A percentile compares a stretch with the other conserved stretches of the same genome.
Evolutionary conservation across 2,888 invertebrate species (phyloP).

Genomic region (Torymus texanus): DNA sequence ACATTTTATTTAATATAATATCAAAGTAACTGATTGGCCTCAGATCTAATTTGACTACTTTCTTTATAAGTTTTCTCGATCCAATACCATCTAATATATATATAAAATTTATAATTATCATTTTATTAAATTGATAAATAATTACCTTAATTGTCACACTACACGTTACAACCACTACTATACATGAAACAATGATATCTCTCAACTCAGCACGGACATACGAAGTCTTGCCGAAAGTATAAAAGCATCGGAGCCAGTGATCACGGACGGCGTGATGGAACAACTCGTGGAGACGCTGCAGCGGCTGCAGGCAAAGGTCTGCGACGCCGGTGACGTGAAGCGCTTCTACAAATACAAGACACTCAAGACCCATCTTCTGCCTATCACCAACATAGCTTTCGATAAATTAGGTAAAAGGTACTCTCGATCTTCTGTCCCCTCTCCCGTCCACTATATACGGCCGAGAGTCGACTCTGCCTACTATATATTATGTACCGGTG

Average conservation of each 20-base stretch:
- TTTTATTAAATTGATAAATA: no score
- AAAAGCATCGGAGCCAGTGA: conserved; percentile 77
- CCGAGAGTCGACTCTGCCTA: no score
- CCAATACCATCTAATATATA: no score
- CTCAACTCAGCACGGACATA: conserved; percentile 75
- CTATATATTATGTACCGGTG: no score
- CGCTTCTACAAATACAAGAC: conserved; percentile 82
- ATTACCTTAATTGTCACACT: no score
- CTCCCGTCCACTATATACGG: neutral
- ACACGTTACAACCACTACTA: no score
- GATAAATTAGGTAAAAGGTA: conserved; percentile 82
- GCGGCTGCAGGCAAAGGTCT: conserved; percentile 80
- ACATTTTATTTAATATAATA: no score
- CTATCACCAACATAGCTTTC: conserved; percentile 84
- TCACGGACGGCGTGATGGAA: conserved; percentile 78
- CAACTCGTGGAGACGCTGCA: conserved; percentile 80
- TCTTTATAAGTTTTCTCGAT: no score
- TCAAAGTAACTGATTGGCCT: no score
- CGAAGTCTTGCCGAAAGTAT: conserved; percentile 77
- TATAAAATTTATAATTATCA: no score
- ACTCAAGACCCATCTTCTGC: conserved; percentile 82
- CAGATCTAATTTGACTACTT: no score
- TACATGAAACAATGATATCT: no score
- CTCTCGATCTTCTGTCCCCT: conserved; percentile 51
- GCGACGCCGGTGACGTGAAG: conserved; percentile 78